phyloP scores from a whole-genome alignment of 2,797 vertebrate genomes.

The Phrynocephalus vlangalii region DNA sequence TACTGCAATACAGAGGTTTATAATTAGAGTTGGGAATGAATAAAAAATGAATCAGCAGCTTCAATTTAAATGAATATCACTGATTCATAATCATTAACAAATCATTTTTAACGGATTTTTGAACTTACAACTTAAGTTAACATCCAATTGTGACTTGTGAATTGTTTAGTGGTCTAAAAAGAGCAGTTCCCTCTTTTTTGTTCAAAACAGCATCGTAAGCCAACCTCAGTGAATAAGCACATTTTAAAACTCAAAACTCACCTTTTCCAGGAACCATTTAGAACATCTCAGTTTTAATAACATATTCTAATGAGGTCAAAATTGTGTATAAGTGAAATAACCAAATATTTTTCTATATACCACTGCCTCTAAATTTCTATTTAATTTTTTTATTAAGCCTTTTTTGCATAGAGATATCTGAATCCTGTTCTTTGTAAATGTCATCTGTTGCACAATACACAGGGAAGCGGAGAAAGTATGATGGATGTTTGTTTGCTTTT shows the following conservation, averaged over 20 bases:
- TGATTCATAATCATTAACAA: too few relatives aligned
- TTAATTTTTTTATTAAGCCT: not conserved
- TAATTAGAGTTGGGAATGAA: too few relatives aligned
- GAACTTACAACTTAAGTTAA: too few relatives aligned
- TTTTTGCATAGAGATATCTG: not conserved
- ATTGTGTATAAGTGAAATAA: not conserved
- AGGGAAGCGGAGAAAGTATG: not conserved
- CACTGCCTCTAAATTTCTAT: not conserved
- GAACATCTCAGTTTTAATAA: not conserved
- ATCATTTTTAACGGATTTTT: too few relatives aligned
- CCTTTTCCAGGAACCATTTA: not conserved
- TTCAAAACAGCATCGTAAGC: not conserved
- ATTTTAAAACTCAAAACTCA: not conserved
- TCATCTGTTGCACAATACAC: not conserved
- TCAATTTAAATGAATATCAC: too few relatives aligned
- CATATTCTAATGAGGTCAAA: not conserved
- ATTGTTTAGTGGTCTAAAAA: too few relatives aligned
- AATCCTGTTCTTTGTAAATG: not conserved
- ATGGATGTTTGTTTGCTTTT: not conserved
- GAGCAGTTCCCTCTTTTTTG: too few relatives aligned
- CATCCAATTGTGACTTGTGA: too few relatives aligned
- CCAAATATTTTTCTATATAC: not conserved
- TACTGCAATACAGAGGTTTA: too few relatives aligned
- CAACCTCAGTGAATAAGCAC: not conserved
- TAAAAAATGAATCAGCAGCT: too few relatives aligned